Evolutionary conservation across 2,888 invertebrate species (phyloP).

Genomic region (Lasioglossum figueresi): DNA sequence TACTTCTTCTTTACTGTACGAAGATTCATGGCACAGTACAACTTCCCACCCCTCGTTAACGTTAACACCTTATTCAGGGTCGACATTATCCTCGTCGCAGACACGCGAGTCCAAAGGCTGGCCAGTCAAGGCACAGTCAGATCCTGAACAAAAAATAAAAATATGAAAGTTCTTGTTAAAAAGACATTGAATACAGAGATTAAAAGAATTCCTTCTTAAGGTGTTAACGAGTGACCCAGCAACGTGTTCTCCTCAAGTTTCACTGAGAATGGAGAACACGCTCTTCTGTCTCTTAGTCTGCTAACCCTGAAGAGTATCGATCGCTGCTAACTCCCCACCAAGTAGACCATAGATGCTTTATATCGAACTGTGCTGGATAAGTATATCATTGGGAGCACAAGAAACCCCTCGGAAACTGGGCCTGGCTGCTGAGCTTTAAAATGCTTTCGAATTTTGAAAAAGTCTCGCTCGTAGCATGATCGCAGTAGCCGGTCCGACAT

Average conservation of each 20-base stretch:
- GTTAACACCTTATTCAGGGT: neutral
- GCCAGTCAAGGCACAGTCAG: neutral
- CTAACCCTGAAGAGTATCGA: neutral
- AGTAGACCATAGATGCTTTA: conserved; percentile 8
- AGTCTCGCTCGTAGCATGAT: conserved; percentile 17
- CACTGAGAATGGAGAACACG: conserved; percentile 1
- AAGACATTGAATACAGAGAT: too few relatives aligned
- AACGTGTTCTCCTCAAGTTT: conserved; percentile 18
- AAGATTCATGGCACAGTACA: conserved; percentile 70
- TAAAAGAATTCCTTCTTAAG: conserved; percentile 6
- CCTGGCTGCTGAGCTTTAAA: neutral
- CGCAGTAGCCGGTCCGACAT: conserved; percentile 2
- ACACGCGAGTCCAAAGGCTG: neutral
- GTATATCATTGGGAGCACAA: neutral
- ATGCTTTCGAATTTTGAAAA: neutral
- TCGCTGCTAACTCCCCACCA: neutral
- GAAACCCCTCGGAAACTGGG: neutral
- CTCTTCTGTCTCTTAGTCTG: neutral
- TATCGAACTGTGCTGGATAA: conserved; percentile 1
- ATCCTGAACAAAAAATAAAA: too few relatives aligned
- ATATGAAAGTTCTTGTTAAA: too few relatives aligned
- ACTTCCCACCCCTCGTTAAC: neutral
- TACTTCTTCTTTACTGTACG: conserved; percentile 62
- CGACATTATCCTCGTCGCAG: neutral
- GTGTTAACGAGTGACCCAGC: conserved; percentile 3